Percentiles rank a stretch among this genome's conserved stretches.
Evolutionary conservation across 2,888 invertebrate genomes (phyloP).

Genomic region (Oegoconia quadripuncta): DNA sequence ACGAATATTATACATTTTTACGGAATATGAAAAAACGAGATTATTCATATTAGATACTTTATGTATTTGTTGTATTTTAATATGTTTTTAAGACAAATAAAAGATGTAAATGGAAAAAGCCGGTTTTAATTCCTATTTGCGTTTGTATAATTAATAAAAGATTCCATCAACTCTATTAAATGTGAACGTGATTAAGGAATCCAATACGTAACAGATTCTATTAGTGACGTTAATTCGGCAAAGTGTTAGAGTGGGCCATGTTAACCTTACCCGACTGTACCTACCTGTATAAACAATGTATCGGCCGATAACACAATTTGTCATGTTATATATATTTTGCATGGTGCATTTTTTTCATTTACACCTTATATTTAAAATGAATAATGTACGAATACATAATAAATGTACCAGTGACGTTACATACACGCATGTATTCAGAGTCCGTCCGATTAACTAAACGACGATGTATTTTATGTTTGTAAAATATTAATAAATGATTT

Average conservation of each 20-base stretch:
- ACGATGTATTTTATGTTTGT: constrained; percentile 28
- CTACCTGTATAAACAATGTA: too few species aligned
- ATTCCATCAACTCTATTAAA: too few species aligned
- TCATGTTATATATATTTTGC: too few species aligned
- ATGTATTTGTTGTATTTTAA: constrained; percentile 9
- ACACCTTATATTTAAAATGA: not conserved
- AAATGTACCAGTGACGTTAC: constrained; percentile 22
- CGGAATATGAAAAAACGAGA: constrained; percentile 6
- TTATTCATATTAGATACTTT: constrained; percentile 5
- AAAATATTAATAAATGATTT: constrained; percentile 36
- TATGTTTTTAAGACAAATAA: constrained; percentile 5
- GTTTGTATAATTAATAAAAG: not conserved
- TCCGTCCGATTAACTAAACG: constrained; percentile 24
- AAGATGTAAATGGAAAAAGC: constrained; percentile 4
- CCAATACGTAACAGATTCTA: too few species aligned
- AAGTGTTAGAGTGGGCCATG: too few species aligned
- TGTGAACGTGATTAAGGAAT: too few species aligned
- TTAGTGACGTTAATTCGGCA: too few species aligned
- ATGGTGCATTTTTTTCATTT: constrained; percentile 1
- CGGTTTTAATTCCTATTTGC: too few species aligned
- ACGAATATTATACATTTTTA: too few species aligned
- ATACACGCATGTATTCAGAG: constrained; percentile 8
- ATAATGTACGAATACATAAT: constrained; percentile 3
- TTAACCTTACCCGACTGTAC: too few species aligned
- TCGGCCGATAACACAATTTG: too few species aligned